A percentile compares a stretch with the other conserved stretches of the same genome.
These are phyloP conservation scores for Halesus radiatus DNA, from an alignment of 1,140 invertebrate genomes.

Conservation along the genomic window DNA sequence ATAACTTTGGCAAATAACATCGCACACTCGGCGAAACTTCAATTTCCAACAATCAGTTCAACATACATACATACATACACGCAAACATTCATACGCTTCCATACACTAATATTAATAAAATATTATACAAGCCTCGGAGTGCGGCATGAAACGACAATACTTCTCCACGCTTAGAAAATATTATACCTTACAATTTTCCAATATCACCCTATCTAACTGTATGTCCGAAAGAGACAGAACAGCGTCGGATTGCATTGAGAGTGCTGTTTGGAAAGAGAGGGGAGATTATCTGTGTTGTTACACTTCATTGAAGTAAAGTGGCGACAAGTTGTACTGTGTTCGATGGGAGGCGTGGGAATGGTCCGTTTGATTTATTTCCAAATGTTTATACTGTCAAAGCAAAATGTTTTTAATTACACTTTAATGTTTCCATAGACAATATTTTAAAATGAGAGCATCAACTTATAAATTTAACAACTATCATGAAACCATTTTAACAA, in stretches of 20 bases:
- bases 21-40: slow-evolving; percentile 22
- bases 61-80: neutral
- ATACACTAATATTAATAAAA: neutral
- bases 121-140: neutral
- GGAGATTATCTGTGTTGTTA: slow-evolving; percentile 23
- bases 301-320: slow-evolving; percentile 32
- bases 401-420: no score
- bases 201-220: neutral
- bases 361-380: slow-evolving; percentile 23
- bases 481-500: no score
- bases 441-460: no score
- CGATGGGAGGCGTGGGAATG: slow-evolving; percentile 1
- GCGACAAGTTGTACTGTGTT: slow-evolving; percentile 33
- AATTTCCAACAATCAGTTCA: slow-evolving; percentile 29
- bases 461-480: no score
- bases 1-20: slow-evolving; percentile 33
- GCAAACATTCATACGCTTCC: neutral
- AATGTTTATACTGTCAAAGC: neutral
- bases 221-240: slow-evolving; percentile 2
- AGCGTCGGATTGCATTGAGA: neutral
- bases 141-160: slow-evolving; percentile 1
- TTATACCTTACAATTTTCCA: slow-evolving; percentile 31
- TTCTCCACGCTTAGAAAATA: slow-evolving; percentile 31
- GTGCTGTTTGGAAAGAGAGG: neutral
- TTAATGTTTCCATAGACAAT: no score